Evolutionary conservation across 35 echinoderm and acorn worm species (phyloP).

Genomic region (Eucidaris tribuloides): DNA sequence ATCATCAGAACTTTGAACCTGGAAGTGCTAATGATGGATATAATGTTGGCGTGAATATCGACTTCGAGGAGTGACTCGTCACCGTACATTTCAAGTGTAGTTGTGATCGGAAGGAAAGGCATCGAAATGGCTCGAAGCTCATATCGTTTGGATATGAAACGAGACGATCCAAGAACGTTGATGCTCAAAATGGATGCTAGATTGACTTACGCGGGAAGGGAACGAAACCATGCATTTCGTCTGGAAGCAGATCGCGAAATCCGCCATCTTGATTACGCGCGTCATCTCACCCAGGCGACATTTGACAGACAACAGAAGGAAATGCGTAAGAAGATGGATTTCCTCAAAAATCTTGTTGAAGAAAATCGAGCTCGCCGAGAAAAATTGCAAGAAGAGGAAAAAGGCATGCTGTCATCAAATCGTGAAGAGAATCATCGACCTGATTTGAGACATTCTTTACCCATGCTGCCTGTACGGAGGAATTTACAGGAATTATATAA

Average conservation of each 20-base stretch:
- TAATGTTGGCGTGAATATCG: no score
- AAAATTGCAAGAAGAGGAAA: constrained; percentile 23
- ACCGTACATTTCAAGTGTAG: no score
- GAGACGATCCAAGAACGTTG: constrained; percentile 78
- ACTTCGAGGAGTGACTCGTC: no score
- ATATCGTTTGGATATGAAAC: constrained; percentile 76
- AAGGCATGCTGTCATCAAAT: no score
- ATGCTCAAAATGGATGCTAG: constrained; percentile 85
- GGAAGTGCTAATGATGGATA: no score
- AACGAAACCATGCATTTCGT: constrained; percentile 54
- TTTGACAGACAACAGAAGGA: constrained; percentile 61
- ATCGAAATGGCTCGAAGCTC: constrained; percentile 17
- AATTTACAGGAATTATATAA: no score
- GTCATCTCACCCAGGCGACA: constrained; percentile 47
- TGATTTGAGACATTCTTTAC: constrained; percentile 14
- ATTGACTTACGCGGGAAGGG: constrained; percentile 68
- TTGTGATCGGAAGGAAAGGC: no score
- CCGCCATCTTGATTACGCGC: constrained; percentile 66
- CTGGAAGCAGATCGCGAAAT: constrained; percentile 65
- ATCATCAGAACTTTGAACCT: no score
- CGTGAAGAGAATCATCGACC: no score
- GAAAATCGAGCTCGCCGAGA: constrained; percentile 38
- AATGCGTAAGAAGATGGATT: constrained; percentile 31
- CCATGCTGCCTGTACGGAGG: neutral
- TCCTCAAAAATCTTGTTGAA: constrained; percentile 52